Conservation (phyloP, 2,888 invertebrate genomes). For the Sinhomidia bicolor region DNA sequence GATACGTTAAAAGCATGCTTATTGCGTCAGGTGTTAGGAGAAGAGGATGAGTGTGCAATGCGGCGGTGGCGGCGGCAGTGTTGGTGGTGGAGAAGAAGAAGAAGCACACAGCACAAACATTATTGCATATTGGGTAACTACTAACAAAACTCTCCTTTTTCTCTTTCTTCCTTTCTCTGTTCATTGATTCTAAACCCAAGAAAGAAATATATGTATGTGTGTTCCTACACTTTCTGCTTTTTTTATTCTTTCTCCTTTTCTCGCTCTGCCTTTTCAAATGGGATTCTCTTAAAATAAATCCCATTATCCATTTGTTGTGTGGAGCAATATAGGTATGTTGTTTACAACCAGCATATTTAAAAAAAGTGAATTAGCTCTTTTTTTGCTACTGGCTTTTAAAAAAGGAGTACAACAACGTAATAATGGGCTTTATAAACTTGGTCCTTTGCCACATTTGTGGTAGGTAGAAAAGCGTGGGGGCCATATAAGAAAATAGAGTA, state of each 20-base stretch:
- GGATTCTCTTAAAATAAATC: slow-evolving; percentile 1
- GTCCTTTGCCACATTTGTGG: no score
- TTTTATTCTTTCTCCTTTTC: no score
- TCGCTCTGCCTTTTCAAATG: background rate
- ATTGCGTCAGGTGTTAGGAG: slow-evolving; percentile 63
- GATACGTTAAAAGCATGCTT: slow-evolving; percentile 57
- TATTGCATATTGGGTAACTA: slow-evolving; percentile 21
- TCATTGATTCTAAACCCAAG: background rate
- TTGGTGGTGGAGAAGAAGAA: slow-evolving; percentile 11
- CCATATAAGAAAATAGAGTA: no score
- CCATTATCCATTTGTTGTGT: slow-evolving; percentile 13
- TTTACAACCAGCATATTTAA: background rate
- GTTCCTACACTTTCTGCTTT: background rate
- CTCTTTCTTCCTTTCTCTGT: background rate
- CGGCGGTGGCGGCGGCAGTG: slow-evolving; percentile 54
- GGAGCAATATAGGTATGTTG: background rate
- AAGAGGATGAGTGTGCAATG: slow-evolving; percentile 49
- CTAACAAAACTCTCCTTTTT: slow-evolving; percentile 4
- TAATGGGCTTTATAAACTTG: no score
- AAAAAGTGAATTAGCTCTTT: background rate
- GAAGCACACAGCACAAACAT: slow-evolving; percentile 35
- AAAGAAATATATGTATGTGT: background rate
- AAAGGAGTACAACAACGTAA: no score
- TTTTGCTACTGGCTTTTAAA: background rate
- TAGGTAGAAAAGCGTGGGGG: no score